phyloP scores from a whole-genome alignment of 2,113 vertebrate genomes.

The Martes martes region DNA sequence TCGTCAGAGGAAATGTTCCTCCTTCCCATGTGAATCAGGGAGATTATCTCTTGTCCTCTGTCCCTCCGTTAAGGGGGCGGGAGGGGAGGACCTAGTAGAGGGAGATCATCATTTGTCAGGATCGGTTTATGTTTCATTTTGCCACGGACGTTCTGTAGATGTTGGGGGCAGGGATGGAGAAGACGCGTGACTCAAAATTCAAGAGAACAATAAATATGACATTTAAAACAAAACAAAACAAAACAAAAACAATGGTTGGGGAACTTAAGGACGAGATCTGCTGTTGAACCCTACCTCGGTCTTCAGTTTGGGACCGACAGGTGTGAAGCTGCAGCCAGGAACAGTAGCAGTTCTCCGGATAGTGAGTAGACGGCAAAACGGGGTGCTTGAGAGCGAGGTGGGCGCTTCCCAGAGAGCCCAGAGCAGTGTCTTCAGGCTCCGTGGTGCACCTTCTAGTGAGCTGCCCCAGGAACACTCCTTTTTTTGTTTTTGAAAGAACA shows the following conservation, averaged over 20 bases:
- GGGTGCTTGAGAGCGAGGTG: background rate
- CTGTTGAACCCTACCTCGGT: background rate
- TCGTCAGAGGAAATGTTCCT: slow-evolving; percentile 31
- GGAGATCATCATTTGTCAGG: slow-evolving; percentile 21
- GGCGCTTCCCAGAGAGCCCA: background rate
- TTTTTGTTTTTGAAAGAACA: background rate
- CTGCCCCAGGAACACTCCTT: background rate
- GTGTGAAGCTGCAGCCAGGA: slow-evolving; percentile 2
- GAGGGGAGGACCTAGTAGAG: background rate
- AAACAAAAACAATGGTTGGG: background rate
- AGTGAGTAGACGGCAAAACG: background rate
- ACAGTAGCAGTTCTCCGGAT: background rate
- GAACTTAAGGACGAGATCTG: background rate
- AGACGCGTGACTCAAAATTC: background rate
- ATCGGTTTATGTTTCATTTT: slow-evolving; percentile 22
- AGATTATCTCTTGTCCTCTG: background rate
- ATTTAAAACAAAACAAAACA: background rate
- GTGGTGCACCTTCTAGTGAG: background rate
- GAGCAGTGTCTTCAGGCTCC: background rate
- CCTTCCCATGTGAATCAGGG: background rate
- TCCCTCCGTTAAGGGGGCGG: background rate
- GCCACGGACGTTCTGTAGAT: background rate
- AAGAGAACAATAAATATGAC: slow-evolving; percentile 12
- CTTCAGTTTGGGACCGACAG: background rate
- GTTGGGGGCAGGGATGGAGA: too few relatives aligned